These are phyloP conservation scores for Rhinogobius similis DNA, from an alignment of 2,113 vertebrate genomes.

Conservation along the genomic window DNA sequence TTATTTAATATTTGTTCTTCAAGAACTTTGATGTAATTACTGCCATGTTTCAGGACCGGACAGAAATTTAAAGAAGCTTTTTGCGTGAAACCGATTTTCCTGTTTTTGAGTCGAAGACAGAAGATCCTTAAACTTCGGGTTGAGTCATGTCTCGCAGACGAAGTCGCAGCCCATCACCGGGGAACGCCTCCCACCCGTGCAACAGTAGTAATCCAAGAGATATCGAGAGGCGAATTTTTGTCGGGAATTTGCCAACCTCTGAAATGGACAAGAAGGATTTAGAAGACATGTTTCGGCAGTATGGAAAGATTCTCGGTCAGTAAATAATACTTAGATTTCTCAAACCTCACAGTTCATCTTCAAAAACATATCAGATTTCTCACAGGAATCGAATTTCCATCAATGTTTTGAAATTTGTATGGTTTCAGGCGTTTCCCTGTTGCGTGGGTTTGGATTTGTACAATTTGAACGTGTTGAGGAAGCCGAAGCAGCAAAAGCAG, in stretches of 20 bases:
- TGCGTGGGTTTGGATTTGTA: constrained; percentile 88
- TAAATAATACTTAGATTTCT: constrained; percentile 59
- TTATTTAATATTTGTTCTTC: constrained; percentile 32
- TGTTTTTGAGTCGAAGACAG: constrained; percentile 63
- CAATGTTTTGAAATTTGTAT: constrained; percentile 42
- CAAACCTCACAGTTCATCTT: not conserved
- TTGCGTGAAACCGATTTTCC: constrained; percentile 33
- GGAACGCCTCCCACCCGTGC: constrained; percentile 67
- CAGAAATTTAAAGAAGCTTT: constrained; percentile 52
- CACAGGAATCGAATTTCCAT: constrained; percentile 23
- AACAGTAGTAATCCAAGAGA: constrained; percentile 85
- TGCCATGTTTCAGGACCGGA: constrained; percentile 76
- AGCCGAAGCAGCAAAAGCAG: constrained; percentile 86
- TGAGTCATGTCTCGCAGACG: constrained; percentile 85
- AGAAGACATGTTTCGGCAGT: constrained; percentile 84
- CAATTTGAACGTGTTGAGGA: constrained; percentile 88
- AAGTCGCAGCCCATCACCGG: constrained; percentile 78
- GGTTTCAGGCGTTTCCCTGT: constrained; percentile 84
- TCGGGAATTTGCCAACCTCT: constrained; percentile 88
- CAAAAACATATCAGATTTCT: not conserved
- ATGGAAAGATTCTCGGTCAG: constrained; percentile 87
- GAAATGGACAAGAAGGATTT: constrained; percentile 88
- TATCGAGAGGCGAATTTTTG: constrained; percentile 90
- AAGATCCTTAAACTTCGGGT: constrained; percentile 43
- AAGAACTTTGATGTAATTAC: constrained; percentile 69